A percentile compares a stretch with the other conserved stretches of the same genome.
These are phyloP conservation scores for Ladona fulva DNA, from an alignment of 1,140 invertebrate species.

Conservation along the genomic window DNA sequence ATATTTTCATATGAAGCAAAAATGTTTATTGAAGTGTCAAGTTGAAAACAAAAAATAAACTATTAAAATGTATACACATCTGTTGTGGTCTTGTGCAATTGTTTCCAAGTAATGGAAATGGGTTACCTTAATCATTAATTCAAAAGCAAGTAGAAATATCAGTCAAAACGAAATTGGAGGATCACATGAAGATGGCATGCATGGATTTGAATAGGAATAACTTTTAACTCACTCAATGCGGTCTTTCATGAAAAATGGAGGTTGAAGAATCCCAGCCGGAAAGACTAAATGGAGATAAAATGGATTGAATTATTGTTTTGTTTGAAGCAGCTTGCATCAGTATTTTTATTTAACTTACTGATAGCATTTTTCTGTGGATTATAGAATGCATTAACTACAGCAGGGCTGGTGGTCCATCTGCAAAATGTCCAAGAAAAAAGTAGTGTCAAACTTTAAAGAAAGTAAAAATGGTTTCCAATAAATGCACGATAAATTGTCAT, in stretches of 20 bases:
- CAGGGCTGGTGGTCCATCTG: slow-evolving; percentile 36
- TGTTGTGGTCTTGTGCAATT: too few relatives aligned
- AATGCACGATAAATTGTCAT: background rate
- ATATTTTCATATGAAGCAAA: too few relatives aligned
- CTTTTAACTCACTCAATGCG: slow-evolving; percentile 28
- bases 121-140: too few relatives aligned
- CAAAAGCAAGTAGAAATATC: too few relatives aligned
- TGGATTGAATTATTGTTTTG: background rate
- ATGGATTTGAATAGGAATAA: too few relatives aligned
- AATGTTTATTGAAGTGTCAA: too few relatives aligned
- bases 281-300: slow-evolving; percentile 19
- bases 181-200: too few relatives aligned
- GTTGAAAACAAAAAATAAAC: too few relatives aligned
- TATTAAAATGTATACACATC: too few relatives aligned
- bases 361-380: slow-evolving; percentile 43
- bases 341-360: slow-evolving; percentile 28
- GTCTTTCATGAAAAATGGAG: slow-evolving; percentile 25
- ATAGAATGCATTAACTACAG: slow-evolving; percentile 47
- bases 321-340: background rate
- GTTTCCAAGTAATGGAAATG: too few relatives aligned
- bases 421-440: background rate
- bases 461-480: background rate
- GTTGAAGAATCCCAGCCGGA: slow-evolving; percentile 26
- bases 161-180: too few relatives aligned
- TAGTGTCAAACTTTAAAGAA: background rate